Conservation (phyloP, 2,888 invertebrate species). For the Euplagia quadripunctaria region DNA sequence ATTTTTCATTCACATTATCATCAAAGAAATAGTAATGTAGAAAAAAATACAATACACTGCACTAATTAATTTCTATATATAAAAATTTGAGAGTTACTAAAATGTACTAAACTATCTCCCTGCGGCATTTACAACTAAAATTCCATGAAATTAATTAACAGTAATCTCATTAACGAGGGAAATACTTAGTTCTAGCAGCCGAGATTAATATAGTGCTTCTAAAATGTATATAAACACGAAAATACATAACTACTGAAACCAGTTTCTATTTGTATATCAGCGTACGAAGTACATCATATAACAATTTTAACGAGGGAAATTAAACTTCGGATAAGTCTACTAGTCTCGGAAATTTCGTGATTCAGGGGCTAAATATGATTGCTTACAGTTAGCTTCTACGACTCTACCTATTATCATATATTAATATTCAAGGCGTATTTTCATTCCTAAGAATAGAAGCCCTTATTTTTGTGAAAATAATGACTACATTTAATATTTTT, state of each 20-base stretch:
- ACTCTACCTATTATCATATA: background rate
- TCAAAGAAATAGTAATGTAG: too few relatives aligned
- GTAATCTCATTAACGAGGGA: slow-evolving; percentile 30
- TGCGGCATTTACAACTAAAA: slow-evolving; percentile 16
- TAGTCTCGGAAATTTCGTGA: slow-evolving; percentile 30
- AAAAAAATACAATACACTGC: too few relatives aligned
- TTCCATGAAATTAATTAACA: slow-evolving; percentile 39
- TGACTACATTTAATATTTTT: background rate
- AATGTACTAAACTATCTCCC: slow-evolving; percentile 19
- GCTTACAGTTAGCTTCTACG: slow-evolving; percentile 18
- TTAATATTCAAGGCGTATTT: background rate
- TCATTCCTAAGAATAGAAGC: background rate
- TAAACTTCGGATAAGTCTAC: slow-evolving; percentile 27
- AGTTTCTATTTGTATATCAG: slow-evolving; percentile 20
- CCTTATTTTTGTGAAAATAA: background rate
- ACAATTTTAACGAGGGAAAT: slow-evolving; percentile 35
- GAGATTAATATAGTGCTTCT: slow-evolving; percentile 10
- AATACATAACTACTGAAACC: slow-evolving; percentile 39
- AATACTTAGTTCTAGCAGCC: slow-evolving; percentile 19
- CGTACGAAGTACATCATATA: slow-evolving; percentile 21
- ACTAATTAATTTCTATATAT: background rate
- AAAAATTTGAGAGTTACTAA: slow-evolving; percentile 14
- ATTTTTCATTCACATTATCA: too few relatives aligned
- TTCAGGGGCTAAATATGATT: slow-evolving; percentile 24
- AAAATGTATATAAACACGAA: slow-evolving; percentile 38